Base-by-base conservation (phyloP, 2,888 invertebrate species). In the Pinctada fucata region DNA sequence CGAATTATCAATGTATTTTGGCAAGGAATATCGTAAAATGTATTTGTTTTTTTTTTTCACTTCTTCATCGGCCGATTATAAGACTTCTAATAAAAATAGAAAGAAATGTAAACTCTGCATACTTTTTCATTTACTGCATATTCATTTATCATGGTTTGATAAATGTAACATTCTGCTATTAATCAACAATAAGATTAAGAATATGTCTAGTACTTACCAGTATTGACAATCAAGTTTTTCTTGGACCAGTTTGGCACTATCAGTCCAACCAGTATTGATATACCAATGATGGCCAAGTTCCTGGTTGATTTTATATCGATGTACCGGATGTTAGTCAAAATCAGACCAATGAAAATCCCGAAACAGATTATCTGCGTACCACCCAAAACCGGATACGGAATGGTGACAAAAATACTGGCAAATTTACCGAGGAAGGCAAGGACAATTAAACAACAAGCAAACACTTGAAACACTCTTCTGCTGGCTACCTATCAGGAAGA, bases 251-350 rank as follows among this genome's bases (percentile, higher is more conserved):
- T 67, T 3, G 91, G 91, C 6, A 93, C 78, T 72, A 91, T 94
- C 93, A 97, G 92, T 1, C 97, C 97, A 87, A 97, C 95, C 93
- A 97, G 96, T 81, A 97, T 94, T 3, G 97, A 96, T 88, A 97
- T 95, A 16, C 97, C 97, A 52, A 97, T 94, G 86, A 97, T 96
- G 92, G 84, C 97, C 70, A 97, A 94, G 93, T 97, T 97, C 74
- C 97, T 94, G 0, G 97, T 94, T 52, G 96, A 96, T 90, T 96
- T 95, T 83, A 97, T 93, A 89, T 97, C 95, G 65, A 97, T 95
- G 72, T 83, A 85, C 75, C 86, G 87, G 1, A 90, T 79, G 31
- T 84, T 87, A 6, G 88, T 84, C n/a, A 90, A 66, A 3, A 88
- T 89, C 2, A 90, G 83, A 4, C 87, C 83, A 6, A 86, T 72